These are phyloP conservation scores for Tiliacea citrago DNA, from an alignment of 2,888 invertebrate genomes.

Conservation along the genomic window DNA sequence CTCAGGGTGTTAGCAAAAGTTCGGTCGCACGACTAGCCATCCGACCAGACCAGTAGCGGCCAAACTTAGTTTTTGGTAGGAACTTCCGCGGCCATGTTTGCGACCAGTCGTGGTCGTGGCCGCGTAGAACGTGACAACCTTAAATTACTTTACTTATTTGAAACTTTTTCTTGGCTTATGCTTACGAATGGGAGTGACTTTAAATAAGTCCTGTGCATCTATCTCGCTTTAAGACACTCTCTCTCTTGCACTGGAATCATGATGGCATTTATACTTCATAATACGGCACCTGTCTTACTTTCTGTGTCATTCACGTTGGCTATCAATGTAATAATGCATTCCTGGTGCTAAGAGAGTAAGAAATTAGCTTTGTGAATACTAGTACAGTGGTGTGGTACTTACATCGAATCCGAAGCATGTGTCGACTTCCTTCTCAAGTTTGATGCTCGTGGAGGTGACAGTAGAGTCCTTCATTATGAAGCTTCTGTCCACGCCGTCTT, in stretches of 20 bases:
- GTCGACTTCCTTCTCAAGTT: slow-evolving; percentile 93
- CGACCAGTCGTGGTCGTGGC: too few species aligned
- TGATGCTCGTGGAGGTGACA: slow-evolving; percentile 73
- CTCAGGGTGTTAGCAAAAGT: background rate
- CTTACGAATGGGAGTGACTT: background rate
- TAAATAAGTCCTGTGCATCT: background rate
- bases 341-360: background rate
- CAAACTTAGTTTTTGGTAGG: background rate
- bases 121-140: background rate
- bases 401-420: slow-evolving; percentile 96
- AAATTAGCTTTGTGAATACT: background rate
- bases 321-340: background rate
- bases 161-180: background rate
- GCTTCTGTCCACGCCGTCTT: slow-evolving; percentile 81
- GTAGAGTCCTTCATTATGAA: slow-evolving; percentile 69
- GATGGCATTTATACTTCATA: too few species aligned
- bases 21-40: background rate
- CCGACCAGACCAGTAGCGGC: background rate
- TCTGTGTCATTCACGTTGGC: background rate
- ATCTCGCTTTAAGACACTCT: background rate
- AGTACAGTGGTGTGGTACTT: slow-evolving; percentile 73
- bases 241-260: too few species aligned
- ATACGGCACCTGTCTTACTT: background rate
- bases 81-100: background rate
- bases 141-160: background rate